A percentile compares a stretch with the other conserved stretches of the same genome.
phyloP scores from a whole-genome alignment of 2,888 invertebrate species.

The Drosophila atripex region DNA sequence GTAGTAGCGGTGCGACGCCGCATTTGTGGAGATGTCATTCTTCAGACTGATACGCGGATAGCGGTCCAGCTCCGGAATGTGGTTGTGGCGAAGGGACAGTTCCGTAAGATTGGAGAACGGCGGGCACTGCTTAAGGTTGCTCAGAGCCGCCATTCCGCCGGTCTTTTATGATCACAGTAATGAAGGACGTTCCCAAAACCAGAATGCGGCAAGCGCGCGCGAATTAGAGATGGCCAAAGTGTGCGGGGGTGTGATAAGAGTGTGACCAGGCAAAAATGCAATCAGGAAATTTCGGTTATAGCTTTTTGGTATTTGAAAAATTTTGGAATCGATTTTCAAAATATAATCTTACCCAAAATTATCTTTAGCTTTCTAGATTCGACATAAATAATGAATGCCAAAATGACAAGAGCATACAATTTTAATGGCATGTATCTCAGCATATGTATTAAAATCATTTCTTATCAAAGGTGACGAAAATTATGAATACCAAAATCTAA shows the following conservation, averaged over 20 bases:
- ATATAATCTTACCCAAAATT: not conserved
- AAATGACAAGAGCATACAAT: too few species aligned
- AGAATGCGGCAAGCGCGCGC: not conserved
- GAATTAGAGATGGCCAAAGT: not conserved
- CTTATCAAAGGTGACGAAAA: too few species aligned
- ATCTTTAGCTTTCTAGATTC: not conserved
- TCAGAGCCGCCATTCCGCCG: conserved; percentile 57
- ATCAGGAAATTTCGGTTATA: not conserved
- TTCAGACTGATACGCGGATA: conserved; percentile 89
- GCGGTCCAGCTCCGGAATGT: conserved; percentile 85
- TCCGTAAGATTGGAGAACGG: conserved; percentile 18
- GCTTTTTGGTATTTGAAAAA: not conserved
- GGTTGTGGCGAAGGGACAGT: conserved; percentile 5
- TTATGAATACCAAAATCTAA: too few species aligned
- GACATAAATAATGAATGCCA: too few species aligned
- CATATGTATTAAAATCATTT: too few species aligned
- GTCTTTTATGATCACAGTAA: not conserved
- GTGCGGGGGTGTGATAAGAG: not conserved
- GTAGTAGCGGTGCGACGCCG: conserved; percentile 70
- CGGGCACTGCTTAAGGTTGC: conserved; percentile 56
- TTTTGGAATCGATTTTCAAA: not conserved
- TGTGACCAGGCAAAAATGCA: not conserved
- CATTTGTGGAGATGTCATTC: conserved; percentile 86
- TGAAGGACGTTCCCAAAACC: not conserved
- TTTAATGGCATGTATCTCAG: too few species aligned